Conservation (phyloP, 1,140 invertebrate species). For the Chymomyza costata region DNA sequence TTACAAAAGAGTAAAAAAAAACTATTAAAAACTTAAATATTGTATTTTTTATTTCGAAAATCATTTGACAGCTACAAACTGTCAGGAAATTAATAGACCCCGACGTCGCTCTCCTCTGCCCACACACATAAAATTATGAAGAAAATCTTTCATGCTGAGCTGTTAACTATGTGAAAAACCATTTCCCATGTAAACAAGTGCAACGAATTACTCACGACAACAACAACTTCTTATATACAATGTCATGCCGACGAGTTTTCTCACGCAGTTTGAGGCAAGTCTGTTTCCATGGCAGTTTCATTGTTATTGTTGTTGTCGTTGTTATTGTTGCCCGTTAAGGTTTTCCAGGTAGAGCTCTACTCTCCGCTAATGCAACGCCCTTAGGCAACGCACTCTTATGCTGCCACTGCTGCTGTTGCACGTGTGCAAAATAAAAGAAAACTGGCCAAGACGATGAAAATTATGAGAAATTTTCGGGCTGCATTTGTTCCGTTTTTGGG, state of each 20-base stretch:
- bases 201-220: constrained; percentile 44
- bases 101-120: not conserved
- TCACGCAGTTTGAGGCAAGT: constrained; percentile 43
- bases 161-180: constrained; percentile 33
- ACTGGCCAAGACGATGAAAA: not conserved
- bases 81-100: not conserved
- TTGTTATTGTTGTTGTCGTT: constrained; percentile 1
- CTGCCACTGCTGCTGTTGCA: constrained; percentile 44
- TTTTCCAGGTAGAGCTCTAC: constrained; percentile 52
- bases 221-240: too few relatives aligned
- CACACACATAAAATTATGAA: constrained; percentile 20
- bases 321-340: constrained; percentile 37
- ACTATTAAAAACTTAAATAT: not conserved
- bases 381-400: constrained; percentile 22
- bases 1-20: constrained; percentile 15
- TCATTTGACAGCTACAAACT: too few relatives aligned
- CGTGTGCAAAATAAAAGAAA: constrained; percentile 45
- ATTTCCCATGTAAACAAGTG: constrained; percentile 71
- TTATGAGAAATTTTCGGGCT: constrained; percentile 31
- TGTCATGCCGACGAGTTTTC: constrained; percentile 49
- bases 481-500: constrained; percentile 16
- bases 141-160: constrained; percentile 18
- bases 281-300: not conserved
- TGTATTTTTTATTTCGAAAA: constrained; percentile 7
- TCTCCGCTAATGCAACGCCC: too few relatives aligned